Percentiles rank a stretch among this genome's conserved stretches.
phyloP scores from a whole-genome alignment of 2,888 invertebrate species.

The Drosophila histrio region DNA sequence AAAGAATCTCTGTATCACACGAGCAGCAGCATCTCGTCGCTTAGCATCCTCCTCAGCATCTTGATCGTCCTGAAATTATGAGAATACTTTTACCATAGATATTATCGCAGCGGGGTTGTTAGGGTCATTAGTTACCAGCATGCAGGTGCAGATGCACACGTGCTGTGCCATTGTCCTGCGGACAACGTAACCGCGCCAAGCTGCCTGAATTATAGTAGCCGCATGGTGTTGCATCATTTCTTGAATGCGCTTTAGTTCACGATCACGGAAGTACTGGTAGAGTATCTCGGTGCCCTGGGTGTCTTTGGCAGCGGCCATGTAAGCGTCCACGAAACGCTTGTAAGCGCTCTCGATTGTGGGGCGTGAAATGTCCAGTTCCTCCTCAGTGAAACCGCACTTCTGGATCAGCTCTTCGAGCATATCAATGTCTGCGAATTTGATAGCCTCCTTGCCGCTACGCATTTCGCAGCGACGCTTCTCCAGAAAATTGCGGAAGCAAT shows the following conservation, averaged over 20 bases:
- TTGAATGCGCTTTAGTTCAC: conserved; percentile 69
- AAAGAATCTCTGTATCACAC: conserved; percentile 67
- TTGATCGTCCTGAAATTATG: conserved; percentile 22
- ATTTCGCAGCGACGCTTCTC: conserved; percentile 72
- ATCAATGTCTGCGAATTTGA: conserved; percentile 75
- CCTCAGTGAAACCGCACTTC: conserved; percentile 78
- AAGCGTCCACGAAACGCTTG: conserved; percentile 80
- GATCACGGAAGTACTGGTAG: conserved; percentile 77
- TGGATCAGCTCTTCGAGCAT: conserved; percentile 79
- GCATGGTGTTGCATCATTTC: conserved; percentile 50
- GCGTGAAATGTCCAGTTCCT: conserved; percentile 75
- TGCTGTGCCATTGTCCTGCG: conserved; percentile 44
- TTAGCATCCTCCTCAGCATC: conserved; percentile 22
- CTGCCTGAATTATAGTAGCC: conserved; percentile 76
- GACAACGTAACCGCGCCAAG: conserved; percentile 63
- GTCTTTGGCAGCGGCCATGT: conserved; percentile 74
- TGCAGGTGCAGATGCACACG: conserved; percentile 60
- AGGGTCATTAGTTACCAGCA: conserved; percentile 30
- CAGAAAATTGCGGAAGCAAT: conserved; percentile 80
- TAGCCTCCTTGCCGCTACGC: conserved; percentile 58
- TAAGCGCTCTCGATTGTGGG: conserved; percentile 81
- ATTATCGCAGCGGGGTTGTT: neutral
- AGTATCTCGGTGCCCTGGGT: conserved; percentile 77
- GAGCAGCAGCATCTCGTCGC: conserved; percentile 43
- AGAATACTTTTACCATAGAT: neutral